Base-by-base conservation (phyloP, 2,888 invertebrate genomes). In the Halictus quadricinctus region DNA sequence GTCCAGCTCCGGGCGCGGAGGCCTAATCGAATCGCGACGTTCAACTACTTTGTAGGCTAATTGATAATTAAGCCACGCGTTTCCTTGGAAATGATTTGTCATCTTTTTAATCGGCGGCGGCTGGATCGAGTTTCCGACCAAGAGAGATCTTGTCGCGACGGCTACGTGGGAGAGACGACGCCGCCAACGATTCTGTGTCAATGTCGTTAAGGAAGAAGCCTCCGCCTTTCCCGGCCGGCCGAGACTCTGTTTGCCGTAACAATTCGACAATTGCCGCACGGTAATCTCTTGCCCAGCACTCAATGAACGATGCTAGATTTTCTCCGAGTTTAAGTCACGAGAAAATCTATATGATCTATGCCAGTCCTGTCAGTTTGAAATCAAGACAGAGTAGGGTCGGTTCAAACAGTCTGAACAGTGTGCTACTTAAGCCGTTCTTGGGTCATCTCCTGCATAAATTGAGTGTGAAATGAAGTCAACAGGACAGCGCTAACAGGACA, bases 51-150 rank as follows among this genome's bases (percentile, higher is more conserved):
- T 80, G 72, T 88, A 88, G 90, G 88, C 78, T 88, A 85, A 83
- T 78, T 72, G 79, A 5, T 83, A 76, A 85, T 88, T 72, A 84
- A 83, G 82, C 70, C 76, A 36, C 69, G 75, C 72, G 79, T 79
- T 88, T 89, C 72, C 88, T 88, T 88, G 88, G 66, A 85, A 88
- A 85, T 85, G 88, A 88, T 88, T 89, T 78, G 88, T 73, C 79
- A 76, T 41, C 18, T 69, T 66, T 70, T 70, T 80, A 76, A 83
- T 74, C 82, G 76, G 48, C 66, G 12, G 21, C 41, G 66, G 66
- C 66, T 21, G 77, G 78, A 80, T 89, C 79, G 73, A 43, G 72
- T 87, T 75, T 69, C 74, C 50, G 79, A 75, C 41, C 64, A 5
- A 64, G 70, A 29, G 70, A 60, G 76, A 84, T 77, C 66, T 64